These are phyloP conservation scores for Stegostoma tigrinum DNA, from an alignment of 2,113 vertebrate species.

Conservation along the genomic window DNA sequence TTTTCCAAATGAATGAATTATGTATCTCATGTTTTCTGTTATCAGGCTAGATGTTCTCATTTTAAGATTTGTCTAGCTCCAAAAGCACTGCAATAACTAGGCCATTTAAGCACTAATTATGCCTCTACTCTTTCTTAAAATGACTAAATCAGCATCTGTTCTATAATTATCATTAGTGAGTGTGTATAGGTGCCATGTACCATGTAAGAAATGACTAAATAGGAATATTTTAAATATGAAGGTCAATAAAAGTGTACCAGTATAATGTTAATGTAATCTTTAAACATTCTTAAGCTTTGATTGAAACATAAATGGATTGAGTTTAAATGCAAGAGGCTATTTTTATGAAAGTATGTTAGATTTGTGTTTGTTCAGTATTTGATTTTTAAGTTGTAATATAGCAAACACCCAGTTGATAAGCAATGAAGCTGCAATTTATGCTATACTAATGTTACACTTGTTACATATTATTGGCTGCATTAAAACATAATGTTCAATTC, in stretches of 20 bases:
- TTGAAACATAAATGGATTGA: conserved; percentile 35
- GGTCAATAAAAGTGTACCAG: conserved; percentile 34
- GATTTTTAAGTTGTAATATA: conserved; percentile 6
- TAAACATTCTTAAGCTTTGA: conserved; percentile 33
- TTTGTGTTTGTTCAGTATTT: conserved; percentile 32
- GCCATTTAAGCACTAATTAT: conserved; percentile 92
- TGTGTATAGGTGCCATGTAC: conserved; percentile 63
- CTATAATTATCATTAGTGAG: conserved; percentile 90
- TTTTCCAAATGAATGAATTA: conserved; percentile 75
- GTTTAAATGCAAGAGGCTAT: conserved; percentile 37
- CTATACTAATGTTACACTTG: conserved; percentile 19
- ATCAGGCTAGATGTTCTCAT: conserved; percentile 87
- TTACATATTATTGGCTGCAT: background rate
- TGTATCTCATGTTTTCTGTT: conserved; percentile 76
- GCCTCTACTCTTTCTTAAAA: conserved; percentile 80
- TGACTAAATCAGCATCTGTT: conserved; percentile 85
- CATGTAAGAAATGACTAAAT: conserved; percentile 60
- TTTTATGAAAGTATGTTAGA: conserved; percentile 16
- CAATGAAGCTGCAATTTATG: conserved; percentile 4
- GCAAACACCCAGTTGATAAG: conserved; percentile 9
- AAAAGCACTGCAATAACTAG: conserved; percentile 91
- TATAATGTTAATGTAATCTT: conserved; percentile 37
- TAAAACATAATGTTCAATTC: conserved; percentile 20
- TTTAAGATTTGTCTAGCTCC: conserved; percentile 74
- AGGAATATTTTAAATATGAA: conserved; percentile 37